A percentile compares a stretch with the other conserved stretches of the same genome.
These are phyloP conservation scores for Platyscapa corneri DNA, from an alignment of 1,140 invertebrate genomes.

Conservation along the genomic window DNA sequence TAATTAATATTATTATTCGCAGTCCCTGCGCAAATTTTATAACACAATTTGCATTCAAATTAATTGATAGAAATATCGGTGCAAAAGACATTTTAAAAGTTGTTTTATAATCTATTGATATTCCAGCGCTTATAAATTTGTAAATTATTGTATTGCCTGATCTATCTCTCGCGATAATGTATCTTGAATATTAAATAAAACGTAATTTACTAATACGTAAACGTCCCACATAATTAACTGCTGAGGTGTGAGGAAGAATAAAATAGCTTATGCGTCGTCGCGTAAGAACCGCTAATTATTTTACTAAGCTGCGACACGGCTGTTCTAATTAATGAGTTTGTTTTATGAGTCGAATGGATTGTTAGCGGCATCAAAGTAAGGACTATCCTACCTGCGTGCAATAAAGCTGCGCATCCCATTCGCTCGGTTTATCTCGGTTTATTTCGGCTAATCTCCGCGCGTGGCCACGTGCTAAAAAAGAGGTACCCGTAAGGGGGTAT, in stretches of 20 bases:
- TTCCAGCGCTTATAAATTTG: too few relatives aligned
- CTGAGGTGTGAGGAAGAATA: not conserved
- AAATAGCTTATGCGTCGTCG: not conserved
- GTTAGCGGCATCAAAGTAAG: too few relatives aligned
- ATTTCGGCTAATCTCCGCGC: conserved; percentile 11
- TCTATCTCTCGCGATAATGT: not conserved
- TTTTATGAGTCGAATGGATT: not conserved
- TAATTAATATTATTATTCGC: not conserved
- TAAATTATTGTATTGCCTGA: too few relatives aligned
- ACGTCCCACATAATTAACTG: not conserved
- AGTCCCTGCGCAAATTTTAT: not conserved
- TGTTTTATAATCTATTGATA: too few relatives aligned
- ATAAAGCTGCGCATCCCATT: not conserved
- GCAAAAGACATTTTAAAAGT: too few relatives aligned
- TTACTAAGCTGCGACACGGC: not conserved
- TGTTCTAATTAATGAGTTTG: not conserved
- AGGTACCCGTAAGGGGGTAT: not conserved
- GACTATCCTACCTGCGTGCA: not conserved
- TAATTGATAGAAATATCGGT: too few relatives aligned
- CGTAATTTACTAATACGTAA: not conserved
- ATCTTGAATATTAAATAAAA: not conserved
- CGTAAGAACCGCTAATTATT: conserved; percentile 5
- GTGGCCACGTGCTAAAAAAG: not conserved
- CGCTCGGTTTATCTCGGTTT: conserved; percentile 17
- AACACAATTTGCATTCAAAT: too few relatives aligned